These are phyloP conservation scores for Drosophila monieri DNA, from an alignment of 2,888 invertebrate genomes.

Conservation along the genomic window DNA sequence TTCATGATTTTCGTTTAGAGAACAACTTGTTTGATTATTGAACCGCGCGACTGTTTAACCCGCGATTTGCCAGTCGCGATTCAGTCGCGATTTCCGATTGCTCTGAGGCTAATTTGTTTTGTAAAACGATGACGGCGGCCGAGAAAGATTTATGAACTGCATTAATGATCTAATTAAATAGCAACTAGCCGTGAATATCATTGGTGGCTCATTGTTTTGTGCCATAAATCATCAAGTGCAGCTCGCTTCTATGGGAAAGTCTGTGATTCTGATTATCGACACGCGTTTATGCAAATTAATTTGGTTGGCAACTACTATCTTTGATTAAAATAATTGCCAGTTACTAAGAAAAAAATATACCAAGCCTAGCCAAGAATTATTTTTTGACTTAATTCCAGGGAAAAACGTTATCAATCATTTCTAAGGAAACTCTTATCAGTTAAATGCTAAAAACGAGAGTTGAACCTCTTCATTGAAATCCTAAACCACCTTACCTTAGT, in stretches of 20 bases:
- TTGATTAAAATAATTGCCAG: slow-evolving; percentile 3
- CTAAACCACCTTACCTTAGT: slow-evolving; percentile 65
- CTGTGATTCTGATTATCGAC: slow-evolving; percentile 55
- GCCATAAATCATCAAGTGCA: slow-evolving; percentile 46
- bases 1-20: slow-evolving; percentile 41
- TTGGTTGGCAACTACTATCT: slow-evolving; percentile 30
- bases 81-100: slow-evolving; percentile 37
- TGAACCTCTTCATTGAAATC: neutral
- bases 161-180: slow-evolving; percentile 81
- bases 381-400: too few relatives aligned
- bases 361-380: too few relatives aligned
- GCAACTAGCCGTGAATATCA: slow-evolving; percentile 77
- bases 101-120: slow-evolving; percentile 72
- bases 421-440: neutral
- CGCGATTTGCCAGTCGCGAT: slow-evolving; percentile 47
- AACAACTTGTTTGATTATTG: slow-evolving; percentile 80
- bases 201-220: slow-evolving; percentile 36
- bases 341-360: too few relatives aligned
- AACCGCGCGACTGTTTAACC: slow-evolving; percentile 65
- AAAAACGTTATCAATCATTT: neutral
- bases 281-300: slow-evolving; percentile 61
- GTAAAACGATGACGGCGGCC: slow-evolving; percentile 58
- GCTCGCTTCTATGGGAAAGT: slow-evolving; percentile 9
- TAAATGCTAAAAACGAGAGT: neutral
- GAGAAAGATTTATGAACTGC: slow-evolving; percentile 79